phyloP scores from a whole-genome alignment of 2,113 vertebrate genomes.

The Leptosomus discolor region DNA sequence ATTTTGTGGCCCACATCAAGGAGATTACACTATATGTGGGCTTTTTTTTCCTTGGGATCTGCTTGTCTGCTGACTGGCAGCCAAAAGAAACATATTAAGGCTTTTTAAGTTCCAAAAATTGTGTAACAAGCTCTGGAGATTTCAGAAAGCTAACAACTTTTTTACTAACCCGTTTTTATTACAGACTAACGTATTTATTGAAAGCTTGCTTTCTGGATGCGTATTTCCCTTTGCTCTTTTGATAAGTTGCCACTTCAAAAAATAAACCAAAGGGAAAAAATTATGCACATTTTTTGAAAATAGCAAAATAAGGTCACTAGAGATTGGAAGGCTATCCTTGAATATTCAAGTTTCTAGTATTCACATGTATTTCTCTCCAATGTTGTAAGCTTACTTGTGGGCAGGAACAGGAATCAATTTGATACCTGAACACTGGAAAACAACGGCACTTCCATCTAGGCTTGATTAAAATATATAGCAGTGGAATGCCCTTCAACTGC shows the following conservation, averaged over 20 bases:
- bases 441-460: not conserved
- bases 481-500: not conserved
- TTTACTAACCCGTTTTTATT: not conserved
- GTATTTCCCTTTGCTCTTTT: not conserved
- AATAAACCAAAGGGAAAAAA: not conserved
- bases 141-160: not conserved
- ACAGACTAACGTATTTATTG: not conserved
- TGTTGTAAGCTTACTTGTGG: not conserved
- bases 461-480: not conserved
- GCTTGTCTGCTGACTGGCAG: not conserved
- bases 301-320: not conserved
- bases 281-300: not conserved
- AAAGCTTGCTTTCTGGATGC: not conserved
- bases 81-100: not conserved
- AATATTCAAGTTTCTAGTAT: not conserved
- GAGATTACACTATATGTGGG: not conserved
- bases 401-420: not conserved
- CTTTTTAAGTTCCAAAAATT: not conserved
- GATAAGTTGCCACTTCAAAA: not conserved
- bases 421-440: not conserved
- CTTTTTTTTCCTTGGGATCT: not conserved
- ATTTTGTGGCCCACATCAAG: not conserved
- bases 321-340: not conserved
- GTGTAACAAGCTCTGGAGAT: not conserved
- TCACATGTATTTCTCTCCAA: not conserved